Percentiles rank a stretch among this genome's conserved stretches.
Conservation (phyloP, 2,888 invertebrate species). For the Cerastis rubricosa region DNA sequence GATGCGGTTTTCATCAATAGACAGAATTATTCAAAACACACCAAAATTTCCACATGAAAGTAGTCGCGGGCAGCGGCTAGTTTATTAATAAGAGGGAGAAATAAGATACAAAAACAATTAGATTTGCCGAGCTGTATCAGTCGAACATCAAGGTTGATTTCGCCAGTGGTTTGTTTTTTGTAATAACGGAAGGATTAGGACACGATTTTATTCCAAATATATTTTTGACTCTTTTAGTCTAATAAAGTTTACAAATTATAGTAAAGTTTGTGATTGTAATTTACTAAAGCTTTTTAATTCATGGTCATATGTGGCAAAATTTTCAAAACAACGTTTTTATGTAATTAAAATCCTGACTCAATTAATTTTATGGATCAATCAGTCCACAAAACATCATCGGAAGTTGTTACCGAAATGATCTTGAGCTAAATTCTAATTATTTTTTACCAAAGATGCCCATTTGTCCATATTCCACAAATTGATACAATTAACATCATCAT, state of each 20-base stretch:
- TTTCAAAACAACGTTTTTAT: not conserved
- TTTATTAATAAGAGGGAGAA: no score
- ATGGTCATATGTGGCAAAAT: not conserved
- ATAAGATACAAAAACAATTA: not conserved
- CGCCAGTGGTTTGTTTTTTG: not conserved
- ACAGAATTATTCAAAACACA: no score
- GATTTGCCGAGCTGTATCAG: not conserved
- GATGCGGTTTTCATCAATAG: no score
- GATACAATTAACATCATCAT: not conserved
- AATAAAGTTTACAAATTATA: not conserved
- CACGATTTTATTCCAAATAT: not conserved
- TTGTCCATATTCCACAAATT: conserved; percentile 1
- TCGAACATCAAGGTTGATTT: not conserved
- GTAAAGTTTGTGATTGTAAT: not conserved
- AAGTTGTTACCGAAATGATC: not conserved
- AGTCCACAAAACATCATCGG: conserved; percentile 6
- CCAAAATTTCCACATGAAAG: no score
- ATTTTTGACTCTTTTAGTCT: no score
- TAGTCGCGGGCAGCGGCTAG: no score
- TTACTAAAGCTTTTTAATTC: not conserved
- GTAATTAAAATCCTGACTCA: not conserved
- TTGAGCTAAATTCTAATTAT: conserved; percentile 13
- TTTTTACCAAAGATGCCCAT: not conserved
- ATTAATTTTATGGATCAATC: not conserved
- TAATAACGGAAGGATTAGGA: not conserved